These are phyloP conservation scores for Pungitius pungitius DNA, from an alignment of 2,113 vertebrate species.

Conservation along the genomic window DNA sequence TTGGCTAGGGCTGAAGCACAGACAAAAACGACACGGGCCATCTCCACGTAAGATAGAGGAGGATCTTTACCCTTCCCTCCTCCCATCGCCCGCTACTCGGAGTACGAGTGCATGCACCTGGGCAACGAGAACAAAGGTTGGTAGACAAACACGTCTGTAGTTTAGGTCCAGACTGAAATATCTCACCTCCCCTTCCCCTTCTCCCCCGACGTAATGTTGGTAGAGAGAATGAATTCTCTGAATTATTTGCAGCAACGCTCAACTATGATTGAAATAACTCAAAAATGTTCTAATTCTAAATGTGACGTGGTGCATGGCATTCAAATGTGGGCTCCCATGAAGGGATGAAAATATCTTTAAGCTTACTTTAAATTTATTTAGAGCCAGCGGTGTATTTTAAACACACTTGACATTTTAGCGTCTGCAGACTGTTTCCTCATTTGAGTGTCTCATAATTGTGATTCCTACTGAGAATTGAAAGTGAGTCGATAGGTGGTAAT, in stretches of 20 bases:
- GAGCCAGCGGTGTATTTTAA: not conserved
- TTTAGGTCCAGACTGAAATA: not conserved
- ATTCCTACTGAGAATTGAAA: slow-evolving; percentile 19
- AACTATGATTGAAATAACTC: not conserved
- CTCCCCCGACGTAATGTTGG: not conserved
- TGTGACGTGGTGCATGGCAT: not conserved
- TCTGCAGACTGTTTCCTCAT: slow-evolving; percentile 14
- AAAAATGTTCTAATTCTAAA: not conserved
- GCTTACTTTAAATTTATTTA: slow-evolving; percentile 5
- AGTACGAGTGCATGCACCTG: slow-evolving; percentile 86
- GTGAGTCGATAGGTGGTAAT: slow-evolving; percentile 25
- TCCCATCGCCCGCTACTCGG: slow-evolving; percentile 87
- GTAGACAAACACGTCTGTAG: not conserved
- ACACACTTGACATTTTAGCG: slow-evolving; percentile 23
- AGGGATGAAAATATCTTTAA: not conserved
- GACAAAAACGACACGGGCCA: slow-evolving; percentile 93
- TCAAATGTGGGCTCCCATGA: not conserved
- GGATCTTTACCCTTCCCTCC: slow-evolving; percentile 72
- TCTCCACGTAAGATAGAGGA: slow-evolving; percentile 92
- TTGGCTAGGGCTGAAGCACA: slow-evolving; percentile 86
- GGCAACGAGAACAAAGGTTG: slow-evolving; percentile 89
- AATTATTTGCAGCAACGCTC: no score
- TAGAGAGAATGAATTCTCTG: no score
- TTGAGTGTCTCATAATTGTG: not conserved
- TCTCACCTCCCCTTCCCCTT: not conserved